Evolutionary conservation across 2,797 vertebrate species (phyloP).

Genomic region (Brachyalestes nurse): DNA sequence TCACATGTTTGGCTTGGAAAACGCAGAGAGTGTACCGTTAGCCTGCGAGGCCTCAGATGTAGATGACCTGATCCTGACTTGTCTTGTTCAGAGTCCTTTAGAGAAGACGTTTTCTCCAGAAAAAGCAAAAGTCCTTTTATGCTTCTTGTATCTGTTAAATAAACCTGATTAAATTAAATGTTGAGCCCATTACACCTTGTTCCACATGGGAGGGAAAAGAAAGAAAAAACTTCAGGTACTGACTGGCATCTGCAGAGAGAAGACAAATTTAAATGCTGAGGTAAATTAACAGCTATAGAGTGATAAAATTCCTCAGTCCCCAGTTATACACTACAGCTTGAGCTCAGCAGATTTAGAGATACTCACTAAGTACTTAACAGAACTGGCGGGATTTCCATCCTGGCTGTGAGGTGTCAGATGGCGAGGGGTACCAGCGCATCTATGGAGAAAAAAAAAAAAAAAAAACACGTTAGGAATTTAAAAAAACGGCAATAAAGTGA

Average conservation of each 20-base stretch:
- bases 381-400: constrained; percentile 99
- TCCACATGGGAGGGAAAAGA: constrained; percentile 35
- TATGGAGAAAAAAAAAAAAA: constrained; percentile 70
- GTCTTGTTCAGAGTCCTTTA: constrained; percentile 48
- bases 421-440: constrained; percentile 98
- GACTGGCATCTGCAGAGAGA: constrained; percentile 45
- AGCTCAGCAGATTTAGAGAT: constrained; percentile 27
- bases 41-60: constrained; percentile 43
- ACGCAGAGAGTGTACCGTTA: constrained; percentile 59
- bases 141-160: constrained; percentile 61
- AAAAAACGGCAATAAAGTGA: not conserved
- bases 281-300: not conserved
- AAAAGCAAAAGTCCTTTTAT: constrained; percentile 52
- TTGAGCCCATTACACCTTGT: constrained; percentile 51
- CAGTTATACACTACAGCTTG: not conserved
- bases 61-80: constrained; percentile 28
- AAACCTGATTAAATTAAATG: constrained; percentile 61
- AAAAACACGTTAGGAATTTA: not conserved
- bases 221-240: constrained; percentile 24
- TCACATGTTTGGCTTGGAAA: constrained; percentile 49
- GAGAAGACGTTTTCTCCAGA: constrained; percentile 45
- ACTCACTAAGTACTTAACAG: constrained; percentile 83
- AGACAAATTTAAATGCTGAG: not conserved
- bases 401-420: constrained; percentile 93
- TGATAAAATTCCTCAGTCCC: not conserved